A percentile compares a stretch with the other conserved stretches of the same genome.
Conservation (phyloP, 1,140 invertebrate genomes). For the Popillia japonica region DNA sequence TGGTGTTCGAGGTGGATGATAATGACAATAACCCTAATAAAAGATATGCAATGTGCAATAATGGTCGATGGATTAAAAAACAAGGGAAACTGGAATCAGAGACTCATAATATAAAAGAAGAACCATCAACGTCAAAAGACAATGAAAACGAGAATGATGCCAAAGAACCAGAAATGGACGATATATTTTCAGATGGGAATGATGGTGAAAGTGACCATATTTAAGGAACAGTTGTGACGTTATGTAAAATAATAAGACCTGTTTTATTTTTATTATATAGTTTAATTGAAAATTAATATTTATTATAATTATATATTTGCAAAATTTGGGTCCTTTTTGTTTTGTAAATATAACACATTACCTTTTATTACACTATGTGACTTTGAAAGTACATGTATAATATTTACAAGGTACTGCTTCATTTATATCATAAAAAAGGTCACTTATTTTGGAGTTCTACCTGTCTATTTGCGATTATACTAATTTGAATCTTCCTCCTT, state of each 20-base stretch:
- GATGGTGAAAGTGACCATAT: slow-evolving; percentile 33
- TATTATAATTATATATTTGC: slow-evolving; percentile 43
- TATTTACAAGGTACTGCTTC: slow-evolving; percentile 44
- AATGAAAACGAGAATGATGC: not conserved
- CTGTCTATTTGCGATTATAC: slow-evolving; percentile 36
- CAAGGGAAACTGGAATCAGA: slow-evolving; percentile 35
- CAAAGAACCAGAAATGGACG: not conserved
- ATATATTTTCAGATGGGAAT: not conserved
- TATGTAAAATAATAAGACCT: slow-evolving; percentile 30
- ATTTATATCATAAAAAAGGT: slow-evolving; percentile 43
- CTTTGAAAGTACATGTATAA: slow-evolving; percentile 35
- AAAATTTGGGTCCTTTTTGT: slow-evolving; percentile 45
- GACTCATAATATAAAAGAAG: slow-evolving; percentile 20
- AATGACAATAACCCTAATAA: slow-evolving; percentile 42
- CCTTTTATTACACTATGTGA: slow-evolving; percentile 37
- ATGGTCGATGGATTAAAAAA: slow-evolving; percentile 48
- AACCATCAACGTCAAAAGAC: slow-evolving; percentile 25
- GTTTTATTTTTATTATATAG: slow-evolving; percentile 32
- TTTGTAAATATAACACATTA: slow-evolving; percentile 43
- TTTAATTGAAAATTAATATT: slow-evolving; percentile 40
- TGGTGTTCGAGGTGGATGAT: slow-evolving; percentile 47
- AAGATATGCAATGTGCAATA: slow-evolving; percentile 46
- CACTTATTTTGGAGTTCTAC: slow-evolving; percentile 42
- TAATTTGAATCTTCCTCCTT: not conserved
- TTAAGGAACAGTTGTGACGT: not conserved